Evolutionary conservation across 2,113 vertebrate species (phyloP).

Genomic region (Prunella fulvescens): DNA sequence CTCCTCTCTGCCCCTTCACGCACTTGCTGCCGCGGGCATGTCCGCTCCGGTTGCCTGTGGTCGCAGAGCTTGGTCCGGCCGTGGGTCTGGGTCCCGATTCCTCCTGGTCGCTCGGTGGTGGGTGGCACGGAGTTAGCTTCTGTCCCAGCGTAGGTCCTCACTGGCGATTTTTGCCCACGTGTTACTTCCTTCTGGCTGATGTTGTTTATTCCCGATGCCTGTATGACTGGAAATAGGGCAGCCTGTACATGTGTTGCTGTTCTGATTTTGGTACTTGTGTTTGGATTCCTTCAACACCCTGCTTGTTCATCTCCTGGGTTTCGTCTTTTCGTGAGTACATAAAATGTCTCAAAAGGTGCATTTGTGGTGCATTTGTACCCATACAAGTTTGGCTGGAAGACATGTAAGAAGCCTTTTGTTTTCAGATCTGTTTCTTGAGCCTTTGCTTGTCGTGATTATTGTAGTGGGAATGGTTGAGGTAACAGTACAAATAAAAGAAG

Average conservation of each 20-base stretch:
- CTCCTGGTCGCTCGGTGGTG: not conserved
- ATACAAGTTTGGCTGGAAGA: not conserved
- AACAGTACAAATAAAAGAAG: slow-evolving; percentile 59
- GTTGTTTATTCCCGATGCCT: not conserved
- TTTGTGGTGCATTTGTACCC: not conserved
- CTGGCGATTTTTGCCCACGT: not conserved
- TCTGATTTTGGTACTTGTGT: not conserved
- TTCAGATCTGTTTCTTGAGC: not conserved
- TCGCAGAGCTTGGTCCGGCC: too few species aligned
- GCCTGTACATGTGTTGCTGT: not conserved
- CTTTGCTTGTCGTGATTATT: not conserved
- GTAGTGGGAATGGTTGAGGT: slow-evolving; percentile 54
- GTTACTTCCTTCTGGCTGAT: not conserved
- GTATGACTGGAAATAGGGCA: not conserved
- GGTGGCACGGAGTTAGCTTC: not conserved
- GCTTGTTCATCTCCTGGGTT: not conserved
- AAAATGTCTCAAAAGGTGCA: not conserved
- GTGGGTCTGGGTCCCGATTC: not conserved
- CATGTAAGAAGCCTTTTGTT: not conserved
- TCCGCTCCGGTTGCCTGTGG: not conserved
- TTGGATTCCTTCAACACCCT: not conserved
- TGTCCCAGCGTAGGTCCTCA: not conserved
- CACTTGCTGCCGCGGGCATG: not conserved
- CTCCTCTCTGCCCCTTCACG: not conserved
- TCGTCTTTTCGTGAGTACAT: not conserved